Evolutionary conservation across 1,140 invertebrate genomes (phyloP).

Genomic region (Ladona fulva): DNA sequence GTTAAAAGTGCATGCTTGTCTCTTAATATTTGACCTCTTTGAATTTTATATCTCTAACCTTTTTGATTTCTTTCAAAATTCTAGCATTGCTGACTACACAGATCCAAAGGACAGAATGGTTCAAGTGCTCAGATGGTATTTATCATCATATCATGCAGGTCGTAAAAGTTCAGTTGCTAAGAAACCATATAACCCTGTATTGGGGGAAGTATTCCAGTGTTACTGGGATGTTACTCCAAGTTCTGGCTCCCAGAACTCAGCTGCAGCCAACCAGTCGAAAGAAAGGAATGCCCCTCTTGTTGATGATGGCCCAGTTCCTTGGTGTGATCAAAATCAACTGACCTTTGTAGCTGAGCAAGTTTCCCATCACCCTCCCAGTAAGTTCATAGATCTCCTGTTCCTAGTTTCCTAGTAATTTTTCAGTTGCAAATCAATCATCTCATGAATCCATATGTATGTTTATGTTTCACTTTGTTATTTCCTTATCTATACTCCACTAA

Average conservation of each 20-base stretch:
- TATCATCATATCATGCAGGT: constrained; percentile 95
- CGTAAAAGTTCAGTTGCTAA: constrained; percentile 89
- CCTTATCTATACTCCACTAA: too few relatives aligned
- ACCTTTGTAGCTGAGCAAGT: constrained; percentile 96
- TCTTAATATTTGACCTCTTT: too few relatives aligned
- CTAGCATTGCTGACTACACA: constrained; percentile 69
- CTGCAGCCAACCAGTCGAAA: background rate
- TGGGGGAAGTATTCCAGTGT: constrained; percentile 91
- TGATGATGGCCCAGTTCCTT: constrained; percentile 68
- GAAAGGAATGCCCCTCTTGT: constrained; percentile 33
- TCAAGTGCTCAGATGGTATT: constrained; percentile 87
- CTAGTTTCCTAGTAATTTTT: too few relatives aligned
- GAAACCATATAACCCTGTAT: constrained; percentile 95
- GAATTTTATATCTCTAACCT: too few relatives aligned
- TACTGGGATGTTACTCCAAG: constrained; percentile 61
- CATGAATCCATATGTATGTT: too few relatives aligned
- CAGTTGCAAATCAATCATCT: too few relatives aligned
- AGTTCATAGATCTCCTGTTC: too few relatives aligned
- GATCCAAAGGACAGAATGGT: constrained; percentile 85
- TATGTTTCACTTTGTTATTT: too few relatives aligned
- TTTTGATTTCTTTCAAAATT: constrained; percentile 26
- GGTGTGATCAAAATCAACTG: constrained; percentile 69
- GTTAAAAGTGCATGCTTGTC: too few relatives aligned
- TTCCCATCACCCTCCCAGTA: constrained; percentile 96
- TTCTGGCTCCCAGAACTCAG: background rate